phyloP scores from a whole-genome alignment of 2,797 vertebrate genomes.

The Poeciliopsis gracilis region DNA sequence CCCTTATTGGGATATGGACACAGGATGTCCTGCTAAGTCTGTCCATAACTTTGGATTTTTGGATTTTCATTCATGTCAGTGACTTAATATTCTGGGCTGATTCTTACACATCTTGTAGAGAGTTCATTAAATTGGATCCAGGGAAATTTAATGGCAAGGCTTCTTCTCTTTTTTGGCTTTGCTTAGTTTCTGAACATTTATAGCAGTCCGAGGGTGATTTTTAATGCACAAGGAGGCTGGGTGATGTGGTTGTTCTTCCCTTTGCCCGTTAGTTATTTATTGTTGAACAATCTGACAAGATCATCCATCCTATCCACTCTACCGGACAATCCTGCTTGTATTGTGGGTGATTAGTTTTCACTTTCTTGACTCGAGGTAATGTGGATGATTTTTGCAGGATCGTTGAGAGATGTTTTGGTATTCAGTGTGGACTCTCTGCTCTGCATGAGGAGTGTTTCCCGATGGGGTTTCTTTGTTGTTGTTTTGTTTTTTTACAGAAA shows the following conservation, averaged over 20 bases:
- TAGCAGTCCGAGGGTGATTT: not conserved
- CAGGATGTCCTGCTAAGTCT: not conserved
- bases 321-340: not conserved
- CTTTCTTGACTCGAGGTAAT: not conserved
- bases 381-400: not conserved
- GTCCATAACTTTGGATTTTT: not conserved
- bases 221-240: not conserved
- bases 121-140: not conserved
- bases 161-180: not conserved
- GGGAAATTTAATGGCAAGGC: not conserved
- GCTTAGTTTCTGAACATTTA: not conserved
- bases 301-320: slow-evolving; percentile 1
- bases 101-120: not conserved
- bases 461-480: not conserved
- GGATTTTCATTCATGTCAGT: not conserved
- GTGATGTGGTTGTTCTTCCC: slow-evolving; percentile 2
- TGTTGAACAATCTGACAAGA: not conserved
- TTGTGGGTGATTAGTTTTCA: not conserved
- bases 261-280: not conserved
- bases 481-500: not conserved
- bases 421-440: not conserved
- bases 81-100: not conserved
- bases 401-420: not conserved
- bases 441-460: not conserved
- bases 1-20: not conserved